Conservation (phyloP, 2,888 invertebrate species). For the Trypoxylon attenuatum region DNA sequence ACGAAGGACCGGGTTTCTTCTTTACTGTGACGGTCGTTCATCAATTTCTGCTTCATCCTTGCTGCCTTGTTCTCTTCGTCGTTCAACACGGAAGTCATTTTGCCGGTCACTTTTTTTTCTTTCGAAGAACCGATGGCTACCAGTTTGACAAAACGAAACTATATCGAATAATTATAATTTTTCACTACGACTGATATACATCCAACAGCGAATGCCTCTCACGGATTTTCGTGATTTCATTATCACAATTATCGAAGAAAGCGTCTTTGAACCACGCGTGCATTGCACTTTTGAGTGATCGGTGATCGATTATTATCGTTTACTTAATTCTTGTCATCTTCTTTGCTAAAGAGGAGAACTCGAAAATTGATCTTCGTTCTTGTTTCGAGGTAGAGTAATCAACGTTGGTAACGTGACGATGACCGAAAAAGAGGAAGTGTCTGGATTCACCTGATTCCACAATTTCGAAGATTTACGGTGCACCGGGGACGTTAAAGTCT, state of each 20-base stretch:
- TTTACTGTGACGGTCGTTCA: constrained; percentile 33
- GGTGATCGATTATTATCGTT: too few species aligned
- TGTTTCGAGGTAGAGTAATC: neutral
- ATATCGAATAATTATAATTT: neutral
- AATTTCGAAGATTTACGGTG: constrained; percentile 24
- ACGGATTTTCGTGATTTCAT: too few species aligned
- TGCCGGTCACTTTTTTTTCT: too few species aligned
- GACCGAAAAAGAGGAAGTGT: neutral
- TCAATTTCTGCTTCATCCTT: constrained; percentile 55
- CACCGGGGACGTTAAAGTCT: constrained; percentile 45
- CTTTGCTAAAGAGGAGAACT: neutral
- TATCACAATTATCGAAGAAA: too few species aligned
- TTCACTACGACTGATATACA: too few species aligned
- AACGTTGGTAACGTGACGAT: neutral
- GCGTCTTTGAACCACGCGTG: too few species aligned
- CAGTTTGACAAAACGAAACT: neutral
- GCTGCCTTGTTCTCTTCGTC: constrained; percentile 48
- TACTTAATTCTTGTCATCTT: too few species aligned
- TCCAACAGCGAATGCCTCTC: too few species aligned
- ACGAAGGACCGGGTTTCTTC: constrained; percentile 67
- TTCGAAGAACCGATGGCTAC: neutral
- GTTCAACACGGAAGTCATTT: constrained; percentile 59
- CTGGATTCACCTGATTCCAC: constrained; percentile 16
- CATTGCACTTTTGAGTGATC: too few species aligned
- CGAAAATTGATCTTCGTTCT: neutral